These are phyloP conservation scores for Charina bottae DNA, from an alignment of 2,113 vertebrate genomes.

Conservation along the genomic window DNA sequence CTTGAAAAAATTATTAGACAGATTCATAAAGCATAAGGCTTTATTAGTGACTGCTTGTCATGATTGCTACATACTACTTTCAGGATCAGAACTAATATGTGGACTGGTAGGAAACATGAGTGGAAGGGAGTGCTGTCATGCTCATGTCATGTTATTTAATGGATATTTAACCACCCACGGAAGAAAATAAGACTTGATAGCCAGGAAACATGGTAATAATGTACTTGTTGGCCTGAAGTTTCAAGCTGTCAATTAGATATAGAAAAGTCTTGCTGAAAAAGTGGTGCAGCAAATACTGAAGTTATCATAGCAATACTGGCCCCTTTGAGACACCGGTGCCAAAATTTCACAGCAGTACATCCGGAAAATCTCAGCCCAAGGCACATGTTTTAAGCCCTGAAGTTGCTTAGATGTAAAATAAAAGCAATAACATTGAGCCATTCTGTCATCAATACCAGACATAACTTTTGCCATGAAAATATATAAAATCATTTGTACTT, in stretches of 20 bases:
- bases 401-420: not conserved
- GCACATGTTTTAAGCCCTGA: not conserved
- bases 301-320: not conserved
- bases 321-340: not conserved
- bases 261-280: not conserved
- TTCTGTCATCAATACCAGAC: not conserved
- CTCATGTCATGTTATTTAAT: not conserved
- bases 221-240: not conserved
- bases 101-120: not conserved
- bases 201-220: not conserved
- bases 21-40: not conserved
- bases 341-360: not conserved
- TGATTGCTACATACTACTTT: too few species aligned
- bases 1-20: not conserved
- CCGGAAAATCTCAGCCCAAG: not conserved
- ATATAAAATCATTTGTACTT: not conserved
- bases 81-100: too few species aligned
- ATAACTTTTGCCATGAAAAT: not conserved
- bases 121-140: not conserved
- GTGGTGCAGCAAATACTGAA: not conserved
- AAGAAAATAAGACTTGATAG: not conserved
- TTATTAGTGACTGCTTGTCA: not conserved
- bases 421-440: not conserved
- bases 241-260: not conserved
- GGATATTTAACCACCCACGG: not conserved